Evolutionary conservation across 1,140 invertebrate genomes (phyloP).

Genomic region (Schlechtendalia chinensis): DNA sequence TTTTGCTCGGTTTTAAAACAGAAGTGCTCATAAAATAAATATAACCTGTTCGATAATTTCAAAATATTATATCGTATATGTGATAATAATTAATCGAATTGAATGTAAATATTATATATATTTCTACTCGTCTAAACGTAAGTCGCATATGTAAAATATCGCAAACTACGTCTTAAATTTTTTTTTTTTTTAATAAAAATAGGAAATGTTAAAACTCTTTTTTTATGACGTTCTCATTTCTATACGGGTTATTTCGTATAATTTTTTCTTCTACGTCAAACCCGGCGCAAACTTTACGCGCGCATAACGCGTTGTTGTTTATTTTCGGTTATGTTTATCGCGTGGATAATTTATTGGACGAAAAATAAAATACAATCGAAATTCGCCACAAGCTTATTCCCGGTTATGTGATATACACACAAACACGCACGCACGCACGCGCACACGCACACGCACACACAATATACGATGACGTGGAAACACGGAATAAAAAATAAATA

Average conservation of each 20-base stretch:
- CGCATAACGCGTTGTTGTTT: background rate
- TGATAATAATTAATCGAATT: no score
- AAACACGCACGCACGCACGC: no score
- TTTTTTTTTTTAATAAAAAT: no score
- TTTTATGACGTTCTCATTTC: background rate
- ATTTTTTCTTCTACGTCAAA: background rate
- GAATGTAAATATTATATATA: no score
- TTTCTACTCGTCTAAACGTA: no score
- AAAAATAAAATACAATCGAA: slow-evolving; percentile 34
- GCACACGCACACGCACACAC: background rate
- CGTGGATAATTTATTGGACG: slow-evolving; percentile 16
- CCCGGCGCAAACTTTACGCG: background rate
- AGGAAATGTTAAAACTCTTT: background rate
- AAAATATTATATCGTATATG: no score
- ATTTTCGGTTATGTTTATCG: slow-evolving; percentile 3
- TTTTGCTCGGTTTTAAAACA: no score
- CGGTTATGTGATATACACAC: background rate
- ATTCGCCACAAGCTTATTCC: background rate
- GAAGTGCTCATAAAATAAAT: no score
- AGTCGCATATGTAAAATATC: no score
- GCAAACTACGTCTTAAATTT: no score
- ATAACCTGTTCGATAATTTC: no score
- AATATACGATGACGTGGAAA: no score
- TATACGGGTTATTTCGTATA: background rate
- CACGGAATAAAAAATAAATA: background rate